These are phyloP conservation scores for Heliangelus exortis DNA, from an alignment of 2,797 vertebrate species.

Conservation along the genomic window DNA sequence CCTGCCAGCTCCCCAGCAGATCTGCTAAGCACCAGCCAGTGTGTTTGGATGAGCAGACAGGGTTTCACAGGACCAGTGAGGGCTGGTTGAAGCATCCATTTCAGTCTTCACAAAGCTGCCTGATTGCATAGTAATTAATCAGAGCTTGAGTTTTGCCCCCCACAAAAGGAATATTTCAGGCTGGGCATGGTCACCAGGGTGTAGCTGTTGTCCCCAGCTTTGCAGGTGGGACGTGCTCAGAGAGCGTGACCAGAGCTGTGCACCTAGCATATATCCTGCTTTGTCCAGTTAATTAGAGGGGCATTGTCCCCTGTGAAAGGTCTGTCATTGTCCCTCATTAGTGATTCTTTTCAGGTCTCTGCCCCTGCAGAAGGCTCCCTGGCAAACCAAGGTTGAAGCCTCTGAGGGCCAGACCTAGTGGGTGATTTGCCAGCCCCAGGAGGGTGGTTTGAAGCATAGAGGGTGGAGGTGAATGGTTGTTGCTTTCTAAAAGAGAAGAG, in stretches of 20 bases:
- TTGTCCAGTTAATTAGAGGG: not conserved
- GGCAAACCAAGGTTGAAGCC: not conserved
- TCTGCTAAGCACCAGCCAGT: not conserved
- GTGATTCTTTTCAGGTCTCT: slow-evolving; percentile 16
- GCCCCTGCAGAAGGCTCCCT: not conserved
- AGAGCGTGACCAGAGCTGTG: not conserved
- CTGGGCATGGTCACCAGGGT: not conserved
- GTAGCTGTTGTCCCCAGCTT: not conserved
- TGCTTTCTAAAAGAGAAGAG: not conserved
- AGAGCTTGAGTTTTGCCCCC: not conserved
- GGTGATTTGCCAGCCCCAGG: not conserved
- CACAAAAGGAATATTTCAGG: not conserved
- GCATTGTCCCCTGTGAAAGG: not conserved
- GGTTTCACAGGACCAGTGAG: not conserved
- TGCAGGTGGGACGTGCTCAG: not conserved
- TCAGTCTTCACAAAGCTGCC: not conserved
- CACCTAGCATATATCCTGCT: not conserved
- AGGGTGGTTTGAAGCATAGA: not conserved
- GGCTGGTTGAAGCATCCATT: not conserved
- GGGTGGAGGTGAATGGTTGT: not conserved
- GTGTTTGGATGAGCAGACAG: not conserved
- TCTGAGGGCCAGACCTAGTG: not conserved
- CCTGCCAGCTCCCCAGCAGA: not conserved
- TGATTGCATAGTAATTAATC: not conserved
- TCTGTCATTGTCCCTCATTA: not conserved